Evolutionary conservation across 2,797 vertebrate genomes (phyloP).

Genomic region (Bradypus variegatus): DNA sequence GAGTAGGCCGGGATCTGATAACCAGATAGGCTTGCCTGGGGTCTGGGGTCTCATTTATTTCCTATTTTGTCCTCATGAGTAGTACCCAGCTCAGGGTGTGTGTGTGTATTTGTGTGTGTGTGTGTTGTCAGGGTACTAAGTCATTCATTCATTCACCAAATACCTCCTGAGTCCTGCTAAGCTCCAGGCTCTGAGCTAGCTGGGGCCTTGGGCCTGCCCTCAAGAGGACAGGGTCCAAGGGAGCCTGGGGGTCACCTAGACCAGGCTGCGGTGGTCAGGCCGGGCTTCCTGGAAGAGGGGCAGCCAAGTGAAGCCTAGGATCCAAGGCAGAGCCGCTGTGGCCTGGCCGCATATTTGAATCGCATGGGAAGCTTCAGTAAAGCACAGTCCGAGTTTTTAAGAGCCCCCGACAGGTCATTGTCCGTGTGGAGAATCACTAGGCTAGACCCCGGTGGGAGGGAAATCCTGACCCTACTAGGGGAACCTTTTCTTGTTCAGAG

Average conservation of each 20-base stretch:
- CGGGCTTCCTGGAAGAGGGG: not conserved
- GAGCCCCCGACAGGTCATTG: no score
- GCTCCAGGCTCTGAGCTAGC: not conserved
- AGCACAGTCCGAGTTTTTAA: not conserved
- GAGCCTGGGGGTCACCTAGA: not conserved
- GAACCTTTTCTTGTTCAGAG: not conserved
- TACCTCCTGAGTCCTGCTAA: not conserved
- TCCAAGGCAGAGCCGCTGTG: not conserved
- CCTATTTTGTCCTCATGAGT: not conserved
- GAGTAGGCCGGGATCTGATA: not conserved
- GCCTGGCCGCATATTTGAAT: not conserved
- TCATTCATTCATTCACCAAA: not conserved
- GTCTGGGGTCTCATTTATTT: not conserved
- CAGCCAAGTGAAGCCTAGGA: not conserved
- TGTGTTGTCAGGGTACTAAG: not conserved
- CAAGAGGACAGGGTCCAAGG: not conserved
- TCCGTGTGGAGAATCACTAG: fast-evolving
- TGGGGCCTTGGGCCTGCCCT: not conserved
- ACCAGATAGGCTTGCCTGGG: not conserved
- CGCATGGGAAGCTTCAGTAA: not conserved
- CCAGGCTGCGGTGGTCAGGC: not conserved
- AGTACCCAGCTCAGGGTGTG: fast-evolving
- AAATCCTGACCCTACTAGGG: not conserved
- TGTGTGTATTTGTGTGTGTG: no score
- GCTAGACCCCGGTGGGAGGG: not conserved